phyloP scores from a whole-genome alignment of 1,140 invertebrate species.

The Macrosteles quadrilineatus region DNA sequence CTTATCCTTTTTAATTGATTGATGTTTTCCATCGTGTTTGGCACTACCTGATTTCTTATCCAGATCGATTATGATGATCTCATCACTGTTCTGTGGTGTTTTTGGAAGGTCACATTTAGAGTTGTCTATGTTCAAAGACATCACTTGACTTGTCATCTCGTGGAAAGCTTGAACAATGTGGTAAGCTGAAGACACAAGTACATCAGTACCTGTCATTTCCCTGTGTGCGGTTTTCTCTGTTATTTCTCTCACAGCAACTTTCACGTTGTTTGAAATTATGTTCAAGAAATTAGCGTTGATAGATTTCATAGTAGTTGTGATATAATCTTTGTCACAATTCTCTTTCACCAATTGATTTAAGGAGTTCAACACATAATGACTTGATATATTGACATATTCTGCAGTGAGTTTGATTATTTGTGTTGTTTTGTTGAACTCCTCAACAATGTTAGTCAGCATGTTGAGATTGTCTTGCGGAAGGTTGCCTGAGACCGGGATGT shows the following conservation, averaged over 20 bases:
- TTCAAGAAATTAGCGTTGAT: neutral
- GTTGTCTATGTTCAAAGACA: neutral
- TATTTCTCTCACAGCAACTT: neutral
- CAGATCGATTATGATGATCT: neutral
- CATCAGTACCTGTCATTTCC: neutral
- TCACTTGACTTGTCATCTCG: neutral
- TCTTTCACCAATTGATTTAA: neutral
- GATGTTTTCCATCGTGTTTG: neutral
- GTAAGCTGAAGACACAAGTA: neutral
- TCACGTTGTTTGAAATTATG: neutral
- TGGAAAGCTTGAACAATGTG: neutral
- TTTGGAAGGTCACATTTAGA: neutral
- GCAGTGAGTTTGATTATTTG: neutral
- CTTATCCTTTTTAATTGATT: neutral
- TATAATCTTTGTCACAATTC: neutral
- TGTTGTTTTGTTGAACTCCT: neutral
- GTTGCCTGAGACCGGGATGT: neutral
- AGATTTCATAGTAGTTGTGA: neutral
- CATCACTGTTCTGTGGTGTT: neutral
- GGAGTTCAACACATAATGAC: neutral
- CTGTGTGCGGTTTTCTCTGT: neutral
- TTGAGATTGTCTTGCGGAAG: neutral
- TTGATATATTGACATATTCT: neutral
- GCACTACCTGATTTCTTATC: neutral
- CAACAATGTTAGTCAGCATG: neutral